A percentile compares a stretch with the other conserved stretches of the same genome.
These are phyloP conservation scores for Pogonus chalceus DNA, from an alignment of 1,140 invertebrate genomes.

Conservation along the genomic window DNA sequence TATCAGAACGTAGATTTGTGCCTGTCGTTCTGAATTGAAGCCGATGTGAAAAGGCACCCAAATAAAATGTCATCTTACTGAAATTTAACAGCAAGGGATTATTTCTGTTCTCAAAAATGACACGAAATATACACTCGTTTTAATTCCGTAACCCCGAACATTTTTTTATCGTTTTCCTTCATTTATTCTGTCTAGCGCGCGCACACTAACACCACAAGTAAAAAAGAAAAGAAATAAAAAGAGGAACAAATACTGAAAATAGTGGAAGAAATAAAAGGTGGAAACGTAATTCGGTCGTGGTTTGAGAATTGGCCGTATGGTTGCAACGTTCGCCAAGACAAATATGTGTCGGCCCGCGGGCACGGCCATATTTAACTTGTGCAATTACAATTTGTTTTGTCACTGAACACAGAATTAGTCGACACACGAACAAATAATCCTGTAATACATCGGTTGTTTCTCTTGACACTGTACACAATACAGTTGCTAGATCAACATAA, in stretches of 20 bases:
- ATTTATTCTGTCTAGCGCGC: too few species aligned
- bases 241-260: too few species aligned
- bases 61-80: background rate
- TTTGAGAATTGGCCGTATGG: background rate
- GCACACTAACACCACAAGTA: too few species aligned
- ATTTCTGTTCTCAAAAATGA: background rate
- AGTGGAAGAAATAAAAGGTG: background rate
- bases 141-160: background rate
- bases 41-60: too few species aligned
- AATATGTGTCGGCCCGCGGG: background rate
- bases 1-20: too few species aligned
- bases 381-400: background rate
- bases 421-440: background rate
- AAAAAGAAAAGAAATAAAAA: too few species aligned
- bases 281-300: background rate
- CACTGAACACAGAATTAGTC: background rate
- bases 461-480: too few species aligned
- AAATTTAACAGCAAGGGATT: conserved; percentile 2
- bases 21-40: too few species aligned
- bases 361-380: background rate
- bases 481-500: too few species aligned
- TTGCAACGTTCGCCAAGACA: background rate
- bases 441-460: background rate
- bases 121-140: background rate
- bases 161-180: background rate